Evolutionary conservation across 2,888 invertebrate species (phyloP).

Genomic region (Chymomyza procnemis): DNA sequence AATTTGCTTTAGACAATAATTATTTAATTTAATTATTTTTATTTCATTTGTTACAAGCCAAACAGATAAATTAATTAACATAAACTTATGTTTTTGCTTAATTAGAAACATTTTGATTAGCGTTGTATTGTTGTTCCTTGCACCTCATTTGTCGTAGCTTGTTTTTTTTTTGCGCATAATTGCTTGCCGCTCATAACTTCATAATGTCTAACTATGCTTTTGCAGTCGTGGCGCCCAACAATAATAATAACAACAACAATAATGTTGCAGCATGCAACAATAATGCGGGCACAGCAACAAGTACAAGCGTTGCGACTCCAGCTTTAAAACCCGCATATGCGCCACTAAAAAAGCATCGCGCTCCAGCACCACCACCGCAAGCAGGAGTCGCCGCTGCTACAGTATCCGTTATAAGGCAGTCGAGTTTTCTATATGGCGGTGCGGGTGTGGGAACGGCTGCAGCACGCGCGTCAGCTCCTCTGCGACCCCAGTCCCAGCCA

Average conservation of each 20-base stretch:
- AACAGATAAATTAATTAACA: neutral
- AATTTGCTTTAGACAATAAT: too few relatives aligned
- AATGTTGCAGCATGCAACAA: slow-evolving; percentile 51
- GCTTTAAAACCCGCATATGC: slow-evolving; percentile 66
- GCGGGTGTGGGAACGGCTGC: slow-evolving; percentile 29
- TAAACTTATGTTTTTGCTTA: neutral
- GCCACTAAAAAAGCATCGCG: slow-evolving; percentile 71
- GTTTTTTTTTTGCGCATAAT: neutral
- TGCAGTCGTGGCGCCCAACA: slow-evolving; percentile 47
- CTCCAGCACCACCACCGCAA: slow-evolving; percentile 74
- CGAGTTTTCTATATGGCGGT: slow-evolving; percentile 74
- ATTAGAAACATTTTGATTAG: neutral
- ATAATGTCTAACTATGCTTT: slow-evolving; percentile 21
- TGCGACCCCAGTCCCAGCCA: slow-evolving; percentile 57
- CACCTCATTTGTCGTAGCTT: neutral
- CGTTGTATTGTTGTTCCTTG: neutral
- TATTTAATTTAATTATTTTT: neutral
- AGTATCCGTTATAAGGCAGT: slow-evolving; percentile 75
- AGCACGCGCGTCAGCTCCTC: slow-evolving; percentile 9
- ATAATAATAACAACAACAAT: slow-evolving; percentile 49
- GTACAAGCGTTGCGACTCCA: slow-evolving; percentile 6
- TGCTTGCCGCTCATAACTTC: neutral
- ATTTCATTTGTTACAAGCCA: neutral
- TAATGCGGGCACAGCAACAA: slow-evolving; percentile 37
- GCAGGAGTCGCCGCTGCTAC: slow-evolving; percentile 75